Base-by-base conservation (phyloP, 2,888 invertebrate genomes). In the Agrenia bidenticulata region DNA sequence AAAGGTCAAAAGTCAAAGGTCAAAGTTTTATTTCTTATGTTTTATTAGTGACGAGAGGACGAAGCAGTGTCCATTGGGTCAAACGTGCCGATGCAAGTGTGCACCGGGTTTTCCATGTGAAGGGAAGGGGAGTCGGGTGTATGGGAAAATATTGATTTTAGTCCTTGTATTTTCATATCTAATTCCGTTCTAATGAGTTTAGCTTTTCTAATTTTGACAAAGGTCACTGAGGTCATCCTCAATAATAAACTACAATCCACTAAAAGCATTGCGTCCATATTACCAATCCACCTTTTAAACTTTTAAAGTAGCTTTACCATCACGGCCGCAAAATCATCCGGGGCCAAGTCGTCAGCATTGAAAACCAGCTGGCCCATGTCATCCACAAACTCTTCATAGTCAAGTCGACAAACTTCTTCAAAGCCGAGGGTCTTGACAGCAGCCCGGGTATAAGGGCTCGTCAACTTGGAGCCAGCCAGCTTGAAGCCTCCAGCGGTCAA, bases 401-500 rank as follows among this genome's bases (percentile, higher is more conserved):
- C 63, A 9, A 73, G 45, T 13, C 70, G 59, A 41, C 66, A 66
- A 4, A 72, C 62, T 62, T 74, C 67, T 27, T 64, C 57, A 32
- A 72, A 74, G 0, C 73, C 74, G 7, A 65, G 51, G 5, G 4
- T 45, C 50, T 65, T 17, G 0, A 60, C 71, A 1, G 66, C 68
- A 0, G 45, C 53, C 45, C 73, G 59, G 5, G 73, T 69, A 41
- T 61, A 71, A 0, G 71, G 73, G 61, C 67, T 72, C 1, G 73
- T 69, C 19, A 62, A 64, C 60, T 70, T 71, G 7, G n/a, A n/a
- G n/a, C n/a, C n/a, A n/a, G 66, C 70, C 32, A 73, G 45, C 42
- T 69, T 67, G 54, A 70, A 73, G 39, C 74, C 74, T 56, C 64
- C 61, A 15, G 69, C 69, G 27, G 53, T 57, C 19, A 72, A 49